Percentiles rank a stretch among this genome's conserved stretches.
These are phyloP conservation scores for Ochotona princeps DNA, from an alignment of 2,113 vertebrate genomes.

Conservation along the genomic window DNA sequence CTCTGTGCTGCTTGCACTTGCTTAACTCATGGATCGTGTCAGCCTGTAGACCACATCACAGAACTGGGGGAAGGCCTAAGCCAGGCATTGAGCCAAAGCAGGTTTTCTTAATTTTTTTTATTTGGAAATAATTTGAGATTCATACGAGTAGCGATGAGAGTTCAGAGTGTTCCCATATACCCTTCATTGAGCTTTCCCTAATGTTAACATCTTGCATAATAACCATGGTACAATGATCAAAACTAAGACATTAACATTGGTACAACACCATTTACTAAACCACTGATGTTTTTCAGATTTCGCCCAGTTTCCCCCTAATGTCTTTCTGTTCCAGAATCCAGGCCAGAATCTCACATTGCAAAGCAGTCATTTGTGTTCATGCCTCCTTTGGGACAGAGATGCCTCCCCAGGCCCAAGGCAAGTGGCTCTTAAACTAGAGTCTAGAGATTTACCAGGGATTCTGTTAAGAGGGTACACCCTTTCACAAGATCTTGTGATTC, in stretches of 20 bases:
- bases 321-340: conserved; percentile 27
- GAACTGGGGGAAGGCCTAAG: background rate
- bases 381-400: background rate
- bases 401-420: background rate
- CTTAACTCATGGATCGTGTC: background rate
- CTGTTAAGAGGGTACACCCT: background rate
- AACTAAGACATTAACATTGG: conserved; percentile 46
- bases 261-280: conserved; percentile 48
- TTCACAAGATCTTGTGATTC: background rate
- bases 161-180: conserved; percentile 65
- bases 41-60: background rate
- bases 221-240: conserved; percentile 65
- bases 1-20: background rate
- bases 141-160: conserved; percentile 48
- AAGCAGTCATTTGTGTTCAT: background rate
- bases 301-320: conserved; percentile 34
- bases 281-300: conserved; percentile 12
- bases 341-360: conserved; percentile 34
- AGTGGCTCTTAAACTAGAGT: background rate
- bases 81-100: conserved; percentile 26
- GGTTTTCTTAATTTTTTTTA: conserved; percentile 35
- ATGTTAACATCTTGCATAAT: conserved; percentile 67
- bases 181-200: conserved; percentile 33
- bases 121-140: conserved; percentile 68
- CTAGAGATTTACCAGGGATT: background rate